Conservation (phyloP, 2,888 invertebrate genomes). For the Ypsolopha scabrella region DNA sequence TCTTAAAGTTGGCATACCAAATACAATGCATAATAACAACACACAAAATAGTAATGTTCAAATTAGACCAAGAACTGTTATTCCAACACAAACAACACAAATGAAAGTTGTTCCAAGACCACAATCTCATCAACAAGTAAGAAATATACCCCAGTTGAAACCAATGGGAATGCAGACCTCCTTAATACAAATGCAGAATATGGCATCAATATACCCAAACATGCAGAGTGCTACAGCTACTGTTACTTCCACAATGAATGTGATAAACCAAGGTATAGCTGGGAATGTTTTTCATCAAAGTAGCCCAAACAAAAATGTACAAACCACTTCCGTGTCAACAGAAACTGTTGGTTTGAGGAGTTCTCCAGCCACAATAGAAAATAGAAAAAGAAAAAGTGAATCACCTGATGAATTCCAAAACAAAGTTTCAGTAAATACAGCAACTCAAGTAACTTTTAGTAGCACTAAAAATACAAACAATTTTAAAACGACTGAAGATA, state of each 20-base stretch:
- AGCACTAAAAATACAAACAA: background rate
- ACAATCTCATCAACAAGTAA: background rate
- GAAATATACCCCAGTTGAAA: background rate
- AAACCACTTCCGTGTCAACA: background rate
- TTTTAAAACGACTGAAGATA: background rate
- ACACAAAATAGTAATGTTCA: background rate
- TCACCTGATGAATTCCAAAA: slow-evolving; percentile 43
- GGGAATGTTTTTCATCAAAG: background rate
- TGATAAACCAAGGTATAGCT: too few species aligned
- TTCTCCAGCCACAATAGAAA: slow-evolving; percentile 12
- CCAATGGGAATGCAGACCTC: background rate
- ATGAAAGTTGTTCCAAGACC: background rate
- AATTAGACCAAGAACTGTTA: background rate
- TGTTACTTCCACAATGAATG: too few species aligned
- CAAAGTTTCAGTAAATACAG: slow-evolving; percentile 20
- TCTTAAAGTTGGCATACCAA: background rate
- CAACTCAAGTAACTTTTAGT: slow-evolving; percentile 12
- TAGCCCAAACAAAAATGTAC: background rate
- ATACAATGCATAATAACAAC: background rate
- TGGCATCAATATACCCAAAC: background rate
- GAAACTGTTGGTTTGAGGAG: slow-evolving; percentile 12
- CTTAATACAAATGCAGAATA: background rate
- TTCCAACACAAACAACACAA: background rate
- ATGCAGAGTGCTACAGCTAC: too few species aligned
- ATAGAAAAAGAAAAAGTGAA: slow-evolving; percentile 49